Base-by-base conservation (phyloP, 92 coral and sea anemone genomes). In the Bergia sp. region DNA sequence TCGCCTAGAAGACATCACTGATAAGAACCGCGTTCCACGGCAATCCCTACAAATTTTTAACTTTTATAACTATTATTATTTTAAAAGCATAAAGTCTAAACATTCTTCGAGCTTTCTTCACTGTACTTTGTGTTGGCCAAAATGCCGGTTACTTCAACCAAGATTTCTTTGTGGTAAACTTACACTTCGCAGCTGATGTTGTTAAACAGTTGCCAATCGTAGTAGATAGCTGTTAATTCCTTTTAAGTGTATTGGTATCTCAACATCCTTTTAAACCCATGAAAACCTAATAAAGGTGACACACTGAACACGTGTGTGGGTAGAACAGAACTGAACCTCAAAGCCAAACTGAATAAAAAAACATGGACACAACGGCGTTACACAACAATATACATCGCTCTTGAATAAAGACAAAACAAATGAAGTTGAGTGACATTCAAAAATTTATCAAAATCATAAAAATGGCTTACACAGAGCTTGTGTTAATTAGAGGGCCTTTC, bases 1-100 rank as follows among this genome's bases (percentile, higher is more conserved):
- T 15, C 58, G 64, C 65, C 57, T 82, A 4, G 76, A 42, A 44
- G 86, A 64, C 86, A 82, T 82, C 21, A 41, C 53, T 76, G 36
- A 12, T 20, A 45, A 40, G 29, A 0, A 3, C 3, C 80, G 8
- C 45, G 80, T 41, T 39, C 8, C 3, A 40, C 36, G 43, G 47
- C 0, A 20, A 38, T 21, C 23, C 12, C 79, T 75, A 3, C 2
- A 3, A 37, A 12, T 1, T 37, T 42, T 76, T 16, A 40, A 7
- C 7, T 29, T 29, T 29, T 29, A 29, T 29, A 29, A 29, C 29
- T 29, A 29, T 29, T 29, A 29, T 29, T 29, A 29, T 29, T 42
- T 76, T 16, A 18, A 23, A 76, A 16, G 5, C 2, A 41, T 15
- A 18, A 1, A 21, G 69, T 29, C 29, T 61, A 61, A 20, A 61